These are phyloP conservation scores for Boloria selene DNA, from an alignment of 2,888 invertebrate genomes.

Conservation along the genomic window DNA sequence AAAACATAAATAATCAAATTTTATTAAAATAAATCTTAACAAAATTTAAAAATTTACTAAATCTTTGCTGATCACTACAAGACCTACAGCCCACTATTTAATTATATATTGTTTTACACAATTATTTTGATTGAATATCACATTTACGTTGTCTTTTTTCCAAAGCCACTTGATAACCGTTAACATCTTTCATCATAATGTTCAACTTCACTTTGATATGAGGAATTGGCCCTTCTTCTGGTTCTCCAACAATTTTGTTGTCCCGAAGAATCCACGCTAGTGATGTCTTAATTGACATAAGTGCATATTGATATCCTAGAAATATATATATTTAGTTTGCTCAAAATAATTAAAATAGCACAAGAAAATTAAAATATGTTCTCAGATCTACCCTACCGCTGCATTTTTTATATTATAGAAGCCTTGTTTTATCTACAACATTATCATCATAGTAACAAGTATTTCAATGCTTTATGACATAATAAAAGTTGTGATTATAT, in stretches of 20 bases:
- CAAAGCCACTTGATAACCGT: slow-evolving; percentile 60
- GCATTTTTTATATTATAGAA: too few relatives aligned
- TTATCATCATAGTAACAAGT: too few relatives aligned
- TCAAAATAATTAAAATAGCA: too few relatives aligned
- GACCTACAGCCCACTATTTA: neutral
- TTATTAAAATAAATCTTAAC: too few relatives aligned
- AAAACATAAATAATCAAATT: too few relatives aligned
- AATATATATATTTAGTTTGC: slow-evolving; percentile 22
- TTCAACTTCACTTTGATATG: slow-evolving; percentile 66
- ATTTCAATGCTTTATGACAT: neutral
- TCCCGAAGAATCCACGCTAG: slow-evolving; percentile 55
- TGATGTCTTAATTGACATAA: slow-evolving; percentile 70
- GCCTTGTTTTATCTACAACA: too few relatives aligned
- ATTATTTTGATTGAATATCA: neutral
- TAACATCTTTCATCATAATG: slow-evolving; percentile 72
- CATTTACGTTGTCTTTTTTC: slow-evolving; percentile 47
- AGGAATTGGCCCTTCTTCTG: slow-evolving; percentile 54
- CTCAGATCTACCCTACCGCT: too few relatives aligned
- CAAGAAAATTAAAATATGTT: neutral
- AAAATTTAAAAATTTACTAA: too few relatives aligned
- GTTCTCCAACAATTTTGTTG: slow-evolving; percentile 56
- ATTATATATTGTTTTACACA: neutral
- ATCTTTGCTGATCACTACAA: too few relatives aligned
- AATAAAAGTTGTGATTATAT: neutral
- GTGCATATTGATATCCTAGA: slow-evolving; percentile 70